Conservation (phyloP, 2,113 vertebrate species). For the Bos javanicus region DNA sequence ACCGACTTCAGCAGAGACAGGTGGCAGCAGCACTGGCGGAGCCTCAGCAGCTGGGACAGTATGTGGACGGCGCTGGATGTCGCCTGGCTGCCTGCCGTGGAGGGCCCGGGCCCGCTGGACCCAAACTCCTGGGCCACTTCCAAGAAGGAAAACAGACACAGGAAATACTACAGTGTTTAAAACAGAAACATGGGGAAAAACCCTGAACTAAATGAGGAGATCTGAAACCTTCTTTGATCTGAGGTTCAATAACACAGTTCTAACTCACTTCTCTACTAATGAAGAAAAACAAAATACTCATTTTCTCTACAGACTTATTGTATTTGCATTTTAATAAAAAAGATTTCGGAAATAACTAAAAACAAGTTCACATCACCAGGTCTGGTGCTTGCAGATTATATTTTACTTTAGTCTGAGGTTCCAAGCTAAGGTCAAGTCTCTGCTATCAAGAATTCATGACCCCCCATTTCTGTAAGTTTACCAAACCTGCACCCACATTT, state of each 20-base stretch:
- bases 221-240: neutral
- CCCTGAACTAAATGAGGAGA: neutral
- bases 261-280: neutral
- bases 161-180: neutral
- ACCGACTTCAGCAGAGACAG: conserved; percentile 94
- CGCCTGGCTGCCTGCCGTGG: neutral
- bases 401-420: neutral
- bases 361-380: neutral
- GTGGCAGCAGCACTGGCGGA: conserved; percentile 97
- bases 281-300: neutral
- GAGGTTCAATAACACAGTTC: neutral
- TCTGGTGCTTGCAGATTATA: neutral
- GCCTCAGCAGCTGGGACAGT: conserved; percentile 92
- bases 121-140: conserved; percentile 89
- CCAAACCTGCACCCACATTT: neutral
- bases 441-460: neutral
- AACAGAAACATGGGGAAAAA: neutral
- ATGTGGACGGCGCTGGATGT: conserved; percentile 89
- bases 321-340: neutral
- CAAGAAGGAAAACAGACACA: conserved; percentile 23
- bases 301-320: neutral
- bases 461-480: neutral
- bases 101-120: conserved; percentile 66
- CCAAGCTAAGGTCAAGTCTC: neutral
- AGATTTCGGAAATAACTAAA: neutral